Evolutionary conservation across 2,113 vertebrate genomes (phyloP), one percentile per base, ranked within the genome.

Genomic region (Nematolebias whitei): DNA sequence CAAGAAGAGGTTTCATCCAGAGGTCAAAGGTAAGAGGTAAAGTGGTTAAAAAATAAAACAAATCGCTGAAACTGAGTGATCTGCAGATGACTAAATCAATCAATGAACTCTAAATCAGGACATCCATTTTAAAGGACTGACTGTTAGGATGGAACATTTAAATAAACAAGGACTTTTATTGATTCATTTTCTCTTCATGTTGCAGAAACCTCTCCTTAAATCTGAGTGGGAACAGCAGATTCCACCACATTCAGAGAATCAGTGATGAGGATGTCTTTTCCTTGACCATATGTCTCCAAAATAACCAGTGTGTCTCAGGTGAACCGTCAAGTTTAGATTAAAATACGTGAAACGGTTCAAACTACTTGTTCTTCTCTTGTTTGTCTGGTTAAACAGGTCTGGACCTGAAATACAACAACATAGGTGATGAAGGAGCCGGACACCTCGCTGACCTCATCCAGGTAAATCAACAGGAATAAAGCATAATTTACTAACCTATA

Each of bases 331-430:
- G 5, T 38, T 12, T 1, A 32, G 1, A 2, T 3, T 0, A 20
- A 18, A 23, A 15, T 12, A 16, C 19, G 45, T 3, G 39, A 14
- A 2, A 22, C 2, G 1, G 23, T 24, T 23, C 15, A 6, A 15
- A 43, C 8, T 0, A n/a, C n/a, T n/a, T 1, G 5, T 15, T 51
- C 12, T 7, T 1, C 32, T 1, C 47, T 5, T 23, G 45, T 32
- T 26, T 16, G 29, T 5, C 13, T 41, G 12, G 1, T 3, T 29
- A 4, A 82, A 71, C 85, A 97, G 97, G 92, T 80, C 85, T 98
- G 67, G 94, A 98, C 76, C 57, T 96, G 44, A 81, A 92, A 11
- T 98, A 90, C 54, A 96, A 96, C 23, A 29, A 83, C 52, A 51
- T 98, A 50, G 86, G 90, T 12, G 92, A 96, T 74, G 69, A 76